Conservation (phyloP, 2,888 invertebrate genomes). For the Plusia festucae region DNA sequence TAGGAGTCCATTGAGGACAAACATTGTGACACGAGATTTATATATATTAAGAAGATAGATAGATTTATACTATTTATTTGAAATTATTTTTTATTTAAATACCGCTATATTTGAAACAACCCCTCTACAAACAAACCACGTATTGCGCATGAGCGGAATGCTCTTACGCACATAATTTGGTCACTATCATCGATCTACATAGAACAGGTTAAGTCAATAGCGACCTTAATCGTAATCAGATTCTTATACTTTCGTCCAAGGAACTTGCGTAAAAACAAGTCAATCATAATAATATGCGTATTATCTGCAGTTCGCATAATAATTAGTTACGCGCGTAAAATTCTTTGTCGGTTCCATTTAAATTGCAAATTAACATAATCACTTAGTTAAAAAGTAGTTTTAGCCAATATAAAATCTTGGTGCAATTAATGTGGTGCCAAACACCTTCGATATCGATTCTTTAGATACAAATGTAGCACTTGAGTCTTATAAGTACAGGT, state of each 20-base stretch:
- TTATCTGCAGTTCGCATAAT: slow-evolving; percentile 46
- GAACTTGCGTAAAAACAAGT: slow-evolving; percentile 68
- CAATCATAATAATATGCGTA: slow-evolving; percentile 48
- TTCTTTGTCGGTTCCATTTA: slow-evolving; percentile 23
- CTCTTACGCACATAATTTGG: slow-evolving; percentile 20
- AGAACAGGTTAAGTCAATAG: slow-evolving; percentile 64
- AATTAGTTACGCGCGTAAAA: slow-evolving; percentile 29
- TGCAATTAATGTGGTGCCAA: neutral
- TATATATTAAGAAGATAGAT: no score
- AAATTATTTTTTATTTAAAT: no score
- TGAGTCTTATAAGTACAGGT: neutral
- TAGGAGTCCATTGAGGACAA: no score
- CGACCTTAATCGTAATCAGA: slow-evolving; percentile 70
- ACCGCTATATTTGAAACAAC: no score
- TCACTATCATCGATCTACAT: slow-evolving; percentile 57
- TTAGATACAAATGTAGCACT: neutral
- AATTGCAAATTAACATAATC: slow-evolving; percentile 22
- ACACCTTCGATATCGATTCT: neutral
- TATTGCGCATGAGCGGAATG: neutral
- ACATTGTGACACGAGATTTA: no score
- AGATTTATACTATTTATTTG: no score
- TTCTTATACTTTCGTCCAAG: slow-evolving; percentile 74
- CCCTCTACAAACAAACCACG: neutral
- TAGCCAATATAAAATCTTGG: neutral
- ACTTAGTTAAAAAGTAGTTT: slow-evolving; percentile 9